Evolutionary conservation across 2,888 invertebrate genomes (phyloP).

Genomic region (Willowsia nigromaculata): DNA sequence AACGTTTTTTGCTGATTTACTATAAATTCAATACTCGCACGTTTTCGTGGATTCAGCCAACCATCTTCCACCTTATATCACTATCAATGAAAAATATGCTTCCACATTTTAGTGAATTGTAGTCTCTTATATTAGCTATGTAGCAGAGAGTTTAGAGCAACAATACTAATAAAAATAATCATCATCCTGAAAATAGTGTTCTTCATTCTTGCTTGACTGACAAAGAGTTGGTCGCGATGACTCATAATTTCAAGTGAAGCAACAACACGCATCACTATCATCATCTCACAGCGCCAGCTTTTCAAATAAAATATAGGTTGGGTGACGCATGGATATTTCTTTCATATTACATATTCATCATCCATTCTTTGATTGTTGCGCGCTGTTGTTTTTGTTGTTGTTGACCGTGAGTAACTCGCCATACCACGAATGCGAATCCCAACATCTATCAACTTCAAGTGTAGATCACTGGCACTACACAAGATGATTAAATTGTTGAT

Average conservation of each 20-base stretch:
- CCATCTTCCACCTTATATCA: no score
- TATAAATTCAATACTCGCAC: no score
- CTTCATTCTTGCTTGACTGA: constrained; percentile 49
- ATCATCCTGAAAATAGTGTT: constrained; percentile 1
- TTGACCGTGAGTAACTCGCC: constrained; percentile 52
- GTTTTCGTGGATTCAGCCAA: no score
- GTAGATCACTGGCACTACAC: not conserved
- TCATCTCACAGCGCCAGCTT: not conserved
- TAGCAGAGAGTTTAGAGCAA: not conserved
- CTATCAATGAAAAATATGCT: no score
- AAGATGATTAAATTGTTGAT: constrained; percentile 47
- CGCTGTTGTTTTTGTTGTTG: constrained; percentile 53
- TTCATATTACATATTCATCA: not conserved
- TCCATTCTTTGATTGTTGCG: constrained; percentile 3
- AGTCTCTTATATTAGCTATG: no score
- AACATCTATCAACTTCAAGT: constrained; percentile 12
- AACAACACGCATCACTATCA: constrained; percentile 35
- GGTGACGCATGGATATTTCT: constrained; percentile 62
- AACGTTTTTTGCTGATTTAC: no score
- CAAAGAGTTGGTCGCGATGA: constrained; percentile 67
- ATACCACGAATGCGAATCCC: not conserved
- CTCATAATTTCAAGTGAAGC: constrained; percentile 71
- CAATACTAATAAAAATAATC: constrained; percentile 20
- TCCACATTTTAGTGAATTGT: no score
- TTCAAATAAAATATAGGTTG: constrained; percentile 48